Evolutionary conservation across 2,888 invertebrate genomes (phyloP), one percentile per base, ranked within the genome.

Genomic region (Drosophila parthenogenetica): DNA sequence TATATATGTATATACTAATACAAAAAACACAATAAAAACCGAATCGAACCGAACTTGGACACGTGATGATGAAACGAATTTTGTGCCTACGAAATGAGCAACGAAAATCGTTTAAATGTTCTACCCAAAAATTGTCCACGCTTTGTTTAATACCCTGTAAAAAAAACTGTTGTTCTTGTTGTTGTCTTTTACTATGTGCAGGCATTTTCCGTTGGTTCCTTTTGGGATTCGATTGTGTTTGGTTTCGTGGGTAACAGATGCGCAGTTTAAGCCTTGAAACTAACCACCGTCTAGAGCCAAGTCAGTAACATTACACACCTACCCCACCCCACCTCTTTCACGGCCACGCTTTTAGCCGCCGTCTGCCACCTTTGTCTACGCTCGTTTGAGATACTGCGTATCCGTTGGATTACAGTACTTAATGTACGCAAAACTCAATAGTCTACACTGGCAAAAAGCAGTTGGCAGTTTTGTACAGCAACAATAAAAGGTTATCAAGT

Each of bases 231-330:
- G 4, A 22, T 46, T 11, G 25, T 17, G 14, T 10, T 29, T 17
- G 42, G 8, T 19, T 16, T n/a, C 39, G 14, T 22, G 16, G 22
- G 48, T 19, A 14, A 32, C 57, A 46, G 40, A 57, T 73, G 72
- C 72, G 73, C 69, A 68, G 55, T 49, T 73, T 35, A 69, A 40
- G 74, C 4, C 25, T 19, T 7, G 19, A 51, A 58, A 58, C 57
- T 63, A 54, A 73, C 62, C 63, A 49, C 32, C 39, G 37, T 66
- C 16, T 55, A 13, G 32, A 19, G 17, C 29, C 0, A 13, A 51
- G 40, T 13, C 35, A 13, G 51, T 48, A 16, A 5, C 13, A 8
- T 11, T 2, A 8, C 13, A 8, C 2, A 17, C 10, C 5, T 3
- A 8, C n/a, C 1, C 25, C 2, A 10, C 10, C 5, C 3, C 17